phyloP scores from a whole-genome alignment of 2,888 invertebrate species.

The Acronicta leporina region DNA sequence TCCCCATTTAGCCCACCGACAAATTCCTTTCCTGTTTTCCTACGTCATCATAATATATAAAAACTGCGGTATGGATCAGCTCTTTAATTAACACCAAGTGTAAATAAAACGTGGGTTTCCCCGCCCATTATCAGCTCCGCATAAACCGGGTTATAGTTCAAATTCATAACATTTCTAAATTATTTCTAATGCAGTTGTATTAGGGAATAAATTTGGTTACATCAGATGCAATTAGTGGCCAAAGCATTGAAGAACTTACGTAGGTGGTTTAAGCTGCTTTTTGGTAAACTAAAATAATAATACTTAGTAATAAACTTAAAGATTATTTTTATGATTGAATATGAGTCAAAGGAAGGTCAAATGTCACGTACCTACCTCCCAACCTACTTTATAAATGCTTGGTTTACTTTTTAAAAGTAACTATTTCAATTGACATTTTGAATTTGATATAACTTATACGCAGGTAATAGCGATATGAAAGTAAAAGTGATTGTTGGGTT shows the following conservation, averaged over 20 bases:
- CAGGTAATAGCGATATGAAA: too few relatives aligned
- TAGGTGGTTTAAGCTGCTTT: background rate
- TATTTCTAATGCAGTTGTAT: background rate
- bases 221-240: background rate
- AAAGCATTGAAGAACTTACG: background rate
- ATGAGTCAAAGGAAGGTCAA: too few relatives aligned
- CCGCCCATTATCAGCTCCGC: constrained; percentile 20
- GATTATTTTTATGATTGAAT: too few relatives aligned
- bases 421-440: too few relatives aligned
- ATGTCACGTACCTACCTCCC: too few relatives aligned
- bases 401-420: too few relatives aligned
- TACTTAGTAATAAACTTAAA: too few relatives aligned
- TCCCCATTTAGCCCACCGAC: background rate
- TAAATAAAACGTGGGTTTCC: constrained; percentile 49
- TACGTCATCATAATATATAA: constrained; percentile 9
- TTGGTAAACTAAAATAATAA: too few relatives aligned
- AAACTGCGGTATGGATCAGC: background rate
- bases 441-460: too few relatives aligned
- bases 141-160: constrained; percentile 37
- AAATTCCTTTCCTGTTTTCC: background rate
- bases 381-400: too few relatives aligned
- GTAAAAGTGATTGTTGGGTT: too few relatives aligned
- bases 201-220: constrained; percentile 16
- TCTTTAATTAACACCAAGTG: constrained; percentile 21
- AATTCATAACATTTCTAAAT: constrained; percentile 16